A percentile compares a stretch with the other conserved stretches of the same genome.
phyloP scores from a whole-genome alignment of 1,140 invertebrate genomes.

The Chrysopa pallens region DNA sequence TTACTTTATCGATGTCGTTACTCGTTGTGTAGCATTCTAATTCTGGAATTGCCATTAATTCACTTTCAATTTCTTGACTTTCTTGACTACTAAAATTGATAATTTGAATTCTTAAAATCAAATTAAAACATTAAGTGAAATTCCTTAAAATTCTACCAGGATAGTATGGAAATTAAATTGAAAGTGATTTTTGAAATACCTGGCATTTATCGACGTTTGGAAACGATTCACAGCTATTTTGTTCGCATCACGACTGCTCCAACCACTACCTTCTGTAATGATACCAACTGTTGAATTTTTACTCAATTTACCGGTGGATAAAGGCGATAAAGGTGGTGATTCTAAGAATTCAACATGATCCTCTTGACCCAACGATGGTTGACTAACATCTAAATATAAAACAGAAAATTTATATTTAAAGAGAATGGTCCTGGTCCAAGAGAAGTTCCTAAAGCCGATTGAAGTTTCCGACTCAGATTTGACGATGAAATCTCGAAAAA shows the following conservation, averaged over 20 bases:
- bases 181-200: conserved; percentile 41
- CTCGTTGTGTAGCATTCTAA: conserved; percentile 29
- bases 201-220: conserved; percentile 26
- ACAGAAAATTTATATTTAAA: conserved; percentile 2
- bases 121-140: conserved; percentile 18
- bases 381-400: conserved; percentile 41
- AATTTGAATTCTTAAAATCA: conserved; percentile 11
- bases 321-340: conserved; percentile 29
- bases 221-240: conserved; percentile 17
- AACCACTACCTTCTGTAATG: neutral
- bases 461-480: too few relatives aligned
- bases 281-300: conserved; percentile 4
- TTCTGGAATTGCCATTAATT: conserved; percentile 73
- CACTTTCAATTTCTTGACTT: conserved; percentile 68
- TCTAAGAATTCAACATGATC: conserved; percentile 27
- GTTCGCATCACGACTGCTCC: conserved; percentile 14
- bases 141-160: too few relatives aligned
- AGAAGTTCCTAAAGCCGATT: neutral
- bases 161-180: too few relatives aligned
- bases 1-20: too few relatives aligned
- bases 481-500: too few relatives aligned
- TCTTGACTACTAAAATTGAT: conserved; percentile 44
- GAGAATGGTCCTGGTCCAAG: conserved; percentile 2
- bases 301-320: conserved; percentile 26
- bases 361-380: conserved; percentile 50